Conservation (phyloP, 2,797 vertebrate species). For the Pogonophryne albipinna region DNA sequence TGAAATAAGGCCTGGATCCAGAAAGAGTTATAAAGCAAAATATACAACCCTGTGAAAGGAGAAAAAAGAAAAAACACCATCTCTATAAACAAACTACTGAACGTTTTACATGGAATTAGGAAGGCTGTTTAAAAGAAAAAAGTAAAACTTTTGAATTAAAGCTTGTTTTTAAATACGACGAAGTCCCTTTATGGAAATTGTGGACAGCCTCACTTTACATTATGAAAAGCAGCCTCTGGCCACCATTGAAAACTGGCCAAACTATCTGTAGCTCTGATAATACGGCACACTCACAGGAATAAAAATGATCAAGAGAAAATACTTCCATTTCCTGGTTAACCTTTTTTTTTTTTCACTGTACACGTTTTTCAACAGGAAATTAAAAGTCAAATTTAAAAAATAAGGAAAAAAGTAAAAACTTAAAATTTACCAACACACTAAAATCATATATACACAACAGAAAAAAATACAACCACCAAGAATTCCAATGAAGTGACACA, state of each 20-base stretch:
- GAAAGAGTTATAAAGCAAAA: slow-evolving; percentile 47
- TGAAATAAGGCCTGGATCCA: slow-evolving; percentile 50
- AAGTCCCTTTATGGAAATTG: slow-evolving; percentile 61
- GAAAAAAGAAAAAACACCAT: slow-evolving; percentile 23
- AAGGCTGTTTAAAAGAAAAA: slow-evolving; percentile 29
- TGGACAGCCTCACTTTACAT: slow-evolving; percentile 59
- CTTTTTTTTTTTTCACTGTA: slow-evolving; percentile 65
- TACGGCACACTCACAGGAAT: slow-evolving; percentile 59
- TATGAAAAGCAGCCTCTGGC: slow-evolving; percentile 42
- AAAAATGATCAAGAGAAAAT: slow-evolving; percentile 31
- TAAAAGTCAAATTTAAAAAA: slow-evolving; percentile 60
- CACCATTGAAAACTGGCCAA: slow-evolving; percentile 61
- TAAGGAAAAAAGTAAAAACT: slow-evolving; percentile 64
- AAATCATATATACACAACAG: slow-evolving; percentile 78
- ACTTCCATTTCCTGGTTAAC: slow-evolving; percentile 55
- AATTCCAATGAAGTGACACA: slow-evolving; percentile 61
- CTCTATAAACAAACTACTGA: slow-evolving; percentile 49
- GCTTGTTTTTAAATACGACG: slow-evolving; percentile 47
- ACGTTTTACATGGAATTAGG: slow-evolving; percentile 70
- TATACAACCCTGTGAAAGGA: slow-evolving; percentile 48
- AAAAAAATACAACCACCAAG: slow-evolving; percentile 55
- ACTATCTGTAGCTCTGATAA: slow-evolving; percentile 55
- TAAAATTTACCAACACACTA: slow-evolving; percentile 79
- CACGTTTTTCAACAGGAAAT: slow-evolving; percentile 72
- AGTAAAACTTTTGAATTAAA: slow-evolving; percentile 43